These are phyloP conservation scores for Protula sp. DNA, from an alignment of 2,888 invertebrate genomes.

Conservation along the genomic window DNA sequence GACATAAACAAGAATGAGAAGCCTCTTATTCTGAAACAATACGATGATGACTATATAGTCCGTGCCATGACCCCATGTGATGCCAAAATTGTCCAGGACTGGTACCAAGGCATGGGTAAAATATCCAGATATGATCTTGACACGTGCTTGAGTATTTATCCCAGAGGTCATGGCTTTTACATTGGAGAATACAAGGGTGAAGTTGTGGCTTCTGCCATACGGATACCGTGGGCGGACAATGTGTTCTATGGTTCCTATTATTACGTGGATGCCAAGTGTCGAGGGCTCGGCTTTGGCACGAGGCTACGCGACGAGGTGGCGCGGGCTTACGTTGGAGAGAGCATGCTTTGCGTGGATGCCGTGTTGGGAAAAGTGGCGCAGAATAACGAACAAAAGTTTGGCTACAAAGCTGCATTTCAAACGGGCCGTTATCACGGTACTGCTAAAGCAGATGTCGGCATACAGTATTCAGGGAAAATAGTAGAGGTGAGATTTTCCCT, in stretches of 20 bases:
- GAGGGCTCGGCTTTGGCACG: constrained; percentile 16
- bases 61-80: too few species aligned
- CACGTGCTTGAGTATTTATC: too few species aligned
- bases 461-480: too few species aligned
- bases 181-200: constrained; percentile 16
- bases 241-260: constrained; percentile 17
- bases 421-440: neutral
- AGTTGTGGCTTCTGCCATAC: constrained; percentile 15
- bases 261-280: constrained; percentile 12
- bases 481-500: too few species aligned
- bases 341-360: constrained; percentile 11
- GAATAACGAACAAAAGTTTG: constrained; percentile 1
- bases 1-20: too few species aligned
- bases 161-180: constrained; percentile 12
- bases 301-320: constrained; percentile 16
- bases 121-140: too few species aligned
- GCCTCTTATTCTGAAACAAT: too few species aligned
- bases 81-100: too few species aligned
- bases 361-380: constrained; percentile 9
- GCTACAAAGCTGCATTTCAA: neutral
- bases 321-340: constrained; percentile 5
- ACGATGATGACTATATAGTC: too few species aligned
- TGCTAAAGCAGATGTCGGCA: too few species aligned
- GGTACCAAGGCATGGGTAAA: too few species aligned
- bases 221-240: constrained; percentile 9